phyloP scores from a whole-genome alignment of 2,888 invertebrate species.

The Agrotis ipsilon region DNA sequence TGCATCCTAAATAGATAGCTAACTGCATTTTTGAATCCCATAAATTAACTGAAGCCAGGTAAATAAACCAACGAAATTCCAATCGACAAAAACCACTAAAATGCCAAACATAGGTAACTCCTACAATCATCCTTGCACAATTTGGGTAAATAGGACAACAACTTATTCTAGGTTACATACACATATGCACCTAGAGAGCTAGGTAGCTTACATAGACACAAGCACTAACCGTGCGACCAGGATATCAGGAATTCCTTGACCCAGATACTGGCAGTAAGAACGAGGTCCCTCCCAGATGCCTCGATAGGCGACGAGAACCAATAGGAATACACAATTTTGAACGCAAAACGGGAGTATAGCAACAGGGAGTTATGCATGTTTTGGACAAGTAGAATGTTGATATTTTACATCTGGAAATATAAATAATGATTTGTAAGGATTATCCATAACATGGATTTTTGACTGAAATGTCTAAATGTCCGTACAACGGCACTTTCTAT shows the following conservation, averaged over 20 bases:
- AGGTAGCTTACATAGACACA: conserved; percentile 23
- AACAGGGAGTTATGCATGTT: not conserved
- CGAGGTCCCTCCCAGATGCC: conserved; percentile 45
- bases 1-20: no score
- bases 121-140: not conserved
- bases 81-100: not conserved
- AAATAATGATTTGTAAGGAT: no score
- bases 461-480: no score
- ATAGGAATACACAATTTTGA: conserved; percentile 25
- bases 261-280: conserved; percentile 40
- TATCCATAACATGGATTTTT: no score
- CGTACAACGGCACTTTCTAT: no score
- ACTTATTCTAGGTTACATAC: conserved; percentile 10
- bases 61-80: not conserved
- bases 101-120: not conserved
- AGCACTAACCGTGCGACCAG: conserved; percentile 48
- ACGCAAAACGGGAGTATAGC: not conserved
- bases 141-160: conserved; percentile 13
- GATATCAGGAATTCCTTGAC: conserved; percentile 61
- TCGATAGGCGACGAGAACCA: conserved; percentile 24
- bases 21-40: not conserved
- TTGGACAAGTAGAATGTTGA: not conserved
- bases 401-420: not conserved
- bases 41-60: not conserved
- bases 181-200: conserved; percentile 11